A percentile compares a stretch with the other conserved stretches of the same genome.
Conservation (phyloP, 2,113 vertebrate genomes). For the Sisor rabdophorus region DNA sequence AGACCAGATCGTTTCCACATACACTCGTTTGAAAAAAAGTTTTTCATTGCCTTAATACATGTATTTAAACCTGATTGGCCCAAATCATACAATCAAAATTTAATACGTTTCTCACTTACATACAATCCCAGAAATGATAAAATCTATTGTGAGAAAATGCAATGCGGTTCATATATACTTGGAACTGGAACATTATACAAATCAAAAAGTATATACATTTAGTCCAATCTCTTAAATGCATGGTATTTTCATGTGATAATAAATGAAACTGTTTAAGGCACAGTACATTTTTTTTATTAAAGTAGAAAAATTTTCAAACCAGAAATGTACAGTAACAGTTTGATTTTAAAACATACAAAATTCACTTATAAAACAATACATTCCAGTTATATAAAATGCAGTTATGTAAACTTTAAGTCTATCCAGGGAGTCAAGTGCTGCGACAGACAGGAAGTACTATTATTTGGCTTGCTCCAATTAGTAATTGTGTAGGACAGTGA, state of each 20-base stretch:
- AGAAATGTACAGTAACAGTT: neutral
- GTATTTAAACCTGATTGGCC: neutral
- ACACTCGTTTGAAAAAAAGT: too few relatives aligned
- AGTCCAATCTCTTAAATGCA: neutral
- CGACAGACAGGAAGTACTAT: neutral
- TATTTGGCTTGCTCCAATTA: neutral
- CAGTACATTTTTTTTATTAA: constrained; percentile 26
- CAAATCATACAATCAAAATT: neutral
- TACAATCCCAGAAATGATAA: neutral
- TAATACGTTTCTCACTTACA: neutral
- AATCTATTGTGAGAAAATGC: constrained; percentile 11
- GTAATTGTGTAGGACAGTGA: neutral
- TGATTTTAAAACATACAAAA: constrained; percentile 18
- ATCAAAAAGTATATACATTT: constrained; percentile 3
- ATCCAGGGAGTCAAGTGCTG: neutral
- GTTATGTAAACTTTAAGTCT: neutral
- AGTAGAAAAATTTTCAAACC: constrained; percentile 16
- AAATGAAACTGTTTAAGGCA: constrained; percentile 46
- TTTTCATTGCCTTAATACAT: neutral
- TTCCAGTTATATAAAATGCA: neutral
- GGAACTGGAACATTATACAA: neutral
- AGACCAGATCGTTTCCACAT: too few relatives aligned
- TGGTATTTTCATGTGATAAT: neutral
- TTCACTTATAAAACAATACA: constrained; percentile 20
- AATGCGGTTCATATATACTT: neutral